These are phyloP conservation scores for Procambarus clarkii DNA, from an alignment of 1,140 invertebrate genomes.

Conservation along the genomic window DNA sequence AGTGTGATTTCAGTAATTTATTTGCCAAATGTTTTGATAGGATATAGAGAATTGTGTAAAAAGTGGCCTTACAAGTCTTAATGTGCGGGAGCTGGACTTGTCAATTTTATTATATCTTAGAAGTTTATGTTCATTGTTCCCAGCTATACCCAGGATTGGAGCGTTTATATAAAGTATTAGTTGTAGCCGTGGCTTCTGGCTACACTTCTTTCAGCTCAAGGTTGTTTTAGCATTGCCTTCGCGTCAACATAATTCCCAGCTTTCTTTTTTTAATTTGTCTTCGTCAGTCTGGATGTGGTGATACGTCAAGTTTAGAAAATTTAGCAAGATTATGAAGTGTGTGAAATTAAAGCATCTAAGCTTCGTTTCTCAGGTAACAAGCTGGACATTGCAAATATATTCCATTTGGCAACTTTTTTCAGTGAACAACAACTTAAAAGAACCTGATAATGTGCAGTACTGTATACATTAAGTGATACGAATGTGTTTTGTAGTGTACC, in stretches of 20 bases:
- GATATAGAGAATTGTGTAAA: background rate
- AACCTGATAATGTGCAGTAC: background rate
- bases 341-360: background rate
- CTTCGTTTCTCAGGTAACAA: background rate
- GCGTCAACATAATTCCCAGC: background rate
- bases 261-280: background rate
- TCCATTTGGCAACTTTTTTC: background rate
- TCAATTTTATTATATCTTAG: background rate
- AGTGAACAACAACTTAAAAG: background rate
- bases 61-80: conserved; percentile 8
- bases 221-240: background rate
- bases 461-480: background rate
- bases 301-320: background rate
- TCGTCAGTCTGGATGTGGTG: background rate
- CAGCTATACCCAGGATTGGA: background rate
- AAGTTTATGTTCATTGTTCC: background rate
- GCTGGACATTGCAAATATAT: background rate
- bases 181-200: background rate
- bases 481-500: background rate
- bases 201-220: conserved; percentile 2
- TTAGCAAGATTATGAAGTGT: background rate
- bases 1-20: background rate
- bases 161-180: background rate
- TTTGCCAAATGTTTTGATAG: background rate
- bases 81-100: background rate